Evolutionary conservation across 2,888 invertebrate genomes (phyloP).

Genomic region (Noctuana brunneofusca): DNA sequence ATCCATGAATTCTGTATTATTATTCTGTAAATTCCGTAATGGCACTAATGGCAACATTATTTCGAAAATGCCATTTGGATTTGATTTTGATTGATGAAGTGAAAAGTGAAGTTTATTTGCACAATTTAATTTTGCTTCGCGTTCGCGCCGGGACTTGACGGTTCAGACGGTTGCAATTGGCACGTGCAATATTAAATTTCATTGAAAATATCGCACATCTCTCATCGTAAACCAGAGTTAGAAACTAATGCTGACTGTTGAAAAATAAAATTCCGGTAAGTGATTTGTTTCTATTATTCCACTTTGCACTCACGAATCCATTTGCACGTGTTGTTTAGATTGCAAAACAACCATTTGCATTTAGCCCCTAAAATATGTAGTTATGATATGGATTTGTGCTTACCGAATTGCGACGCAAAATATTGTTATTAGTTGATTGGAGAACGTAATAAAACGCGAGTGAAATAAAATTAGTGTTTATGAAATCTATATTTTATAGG

Average conservation of each 20-base stretch:
- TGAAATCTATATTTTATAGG: slow-evolving; percentile 15
- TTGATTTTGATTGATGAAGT: slow-evolving; percentile 6
- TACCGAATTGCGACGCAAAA: slow-evolving; percentile 29
- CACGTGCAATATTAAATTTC: slow-evolving; percentile 73
- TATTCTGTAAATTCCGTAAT: no score
- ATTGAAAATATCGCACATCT: slow-evolving; percentile 52
- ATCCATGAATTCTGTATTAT: no score
- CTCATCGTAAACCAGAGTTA: slow-evolving; percentile 48
- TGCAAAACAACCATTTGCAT: slow-evolving; percentile 80
- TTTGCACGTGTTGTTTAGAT: slow-evolving; percentile 78
- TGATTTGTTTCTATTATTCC: slow-evolving; percentile 51
- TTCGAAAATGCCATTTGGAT: slow-evolving; percentile 22
- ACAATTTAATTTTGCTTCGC: slow-evolving; percentile 60
- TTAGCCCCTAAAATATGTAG: slow-evolving; percentile 66
- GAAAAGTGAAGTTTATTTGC: neutral
- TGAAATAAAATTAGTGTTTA: slow-evolving; percentile 1
- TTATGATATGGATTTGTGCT: slow-evolving; percentile 74
- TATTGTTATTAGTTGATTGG: neutral
- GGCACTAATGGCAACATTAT: slow-evolving; percentile 18
- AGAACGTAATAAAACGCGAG: slow-evolving; percentile 11
- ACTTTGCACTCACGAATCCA: slow-evolving; percentile 44
- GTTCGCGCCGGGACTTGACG: slow-evolving; percentile 78
- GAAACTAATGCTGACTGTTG: slow-evolving; percentile 75
- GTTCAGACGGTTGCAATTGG: slow-evolving; percentile 58
- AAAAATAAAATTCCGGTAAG: slow-evolving; percentile 70